phyloP scores from a whole-genome alignment of 2,888 invertebrate species.

The Hesperia comma region DNA sequence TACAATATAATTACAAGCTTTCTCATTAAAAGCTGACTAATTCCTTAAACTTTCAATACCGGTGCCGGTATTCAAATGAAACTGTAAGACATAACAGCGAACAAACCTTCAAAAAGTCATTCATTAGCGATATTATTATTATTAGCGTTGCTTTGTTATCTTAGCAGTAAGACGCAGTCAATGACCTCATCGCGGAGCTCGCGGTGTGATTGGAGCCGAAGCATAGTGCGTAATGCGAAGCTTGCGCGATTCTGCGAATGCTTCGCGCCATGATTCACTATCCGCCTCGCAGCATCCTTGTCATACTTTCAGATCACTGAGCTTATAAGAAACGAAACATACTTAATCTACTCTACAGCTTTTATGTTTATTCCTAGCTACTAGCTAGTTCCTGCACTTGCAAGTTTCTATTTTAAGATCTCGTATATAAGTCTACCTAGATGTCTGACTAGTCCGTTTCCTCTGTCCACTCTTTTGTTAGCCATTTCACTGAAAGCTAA shows the following conservation, averaged over 20 bases:
- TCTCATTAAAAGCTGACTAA: conserved; percentile 4
- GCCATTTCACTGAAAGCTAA: conserved; percentile 1
- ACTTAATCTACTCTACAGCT: neutral
- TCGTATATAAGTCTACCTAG: conserved; percentile 2
- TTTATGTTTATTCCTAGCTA: conserved; percentile 22
- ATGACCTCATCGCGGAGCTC: conserved; percentile 68
- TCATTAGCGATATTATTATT: too few species aligned
- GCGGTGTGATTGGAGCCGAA: conserved; percentile 42
- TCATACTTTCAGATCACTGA: conserved; percentile 50
- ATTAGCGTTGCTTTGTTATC: conserved; percentile 49
- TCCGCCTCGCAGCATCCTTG: conserved; percentile 60
- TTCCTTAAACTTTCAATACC: neutral
- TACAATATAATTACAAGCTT: neutral
- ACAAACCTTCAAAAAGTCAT: conserved; percentile 39
- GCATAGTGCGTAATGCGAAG: conserved; percentile 50
- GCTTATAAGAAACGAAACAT: conserved; percentile 32
- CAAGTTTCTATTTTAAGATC: conserved; percentile 19
- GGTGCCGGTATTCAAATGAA: conserved; percentile 10
- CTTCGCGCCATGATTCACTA: conserved; percentile 61
- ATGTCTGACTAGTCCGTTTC: neutral
- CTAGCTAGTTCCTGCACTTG: conserved; percentile 27
- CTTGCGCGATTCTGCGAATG: conserved; percentile 59
- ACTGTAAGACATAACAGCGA: neutral
- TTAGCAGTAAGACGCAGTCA: conserved; percentile 60
- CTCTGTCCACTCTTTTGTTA: conserved; percentile 14